These are phyloP conservation scores for Sebastes hubbsi DNA, from an alignment of 2,797 vertebrate genomes.

Conservation along the genomic window DNA sequence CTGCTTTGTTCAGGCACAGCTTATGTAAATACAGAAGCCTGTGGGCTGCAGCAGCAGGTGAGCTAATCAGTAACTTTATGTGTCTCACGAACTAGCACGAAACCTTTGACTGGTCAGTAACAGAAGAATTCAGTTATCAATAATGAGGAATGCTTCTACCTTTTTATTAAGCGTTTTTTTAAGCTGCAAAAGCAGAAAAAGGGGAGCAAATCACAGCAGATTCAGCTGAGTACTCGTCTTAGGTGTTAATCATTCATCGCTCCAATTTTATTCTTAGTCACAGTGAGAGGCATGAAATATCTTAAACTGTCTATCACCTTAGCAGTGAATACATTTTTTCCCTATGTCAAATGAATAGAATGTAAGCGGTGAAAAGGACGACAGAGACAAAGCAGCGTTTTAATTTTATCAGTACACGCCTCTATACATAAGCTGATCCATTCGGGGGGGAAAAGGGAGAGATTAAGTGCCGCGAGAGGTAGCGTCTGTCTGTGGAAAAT, in stretches of 20 bases:
- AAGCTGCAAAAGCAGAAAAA: constrained; percentile 11
- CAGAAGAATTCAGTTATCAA: constrained; percentile 15
- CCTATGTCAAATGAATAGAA: constrained; percentile 59
- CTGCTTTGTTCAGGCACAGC: constrained; percentile 35
- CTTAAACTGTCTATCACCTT: constrained; percentile 65
- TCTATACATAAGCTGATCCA: constrained; percentile 46
- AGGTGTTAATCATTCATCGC: constrained; percentile 73
- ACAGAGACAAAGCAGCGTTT: constrained; percentile 22
- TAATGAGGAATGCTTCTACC: constrained; percentile 6
- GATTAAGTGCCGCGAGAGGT: constrained; percentile 52
- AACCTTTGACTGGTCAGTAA: constrained; percentile 42
- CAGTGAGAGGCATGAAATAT: constrained; percentile 61
- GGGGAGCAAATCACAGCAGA: constrained; percentile 33
- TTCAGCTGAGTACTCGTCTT: constrained; percentile 38
- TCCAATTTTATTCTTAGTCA: constrained; percentile 71
- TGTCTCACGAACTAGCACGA: constrained; percentile 12
- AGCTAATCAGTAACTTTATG: constrained; percentile 67
- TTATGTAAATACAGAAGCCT: constrained; percentile 35
- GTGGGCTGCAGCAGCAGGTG: constrained; percentile 24
- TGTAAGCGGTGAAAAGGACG: constrained; percentile 27
- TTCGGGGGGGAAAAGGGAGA: constrained; percentile 44
- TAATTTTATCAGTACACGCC: constrained; percentile 27
- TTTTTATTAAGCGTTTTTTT: constrained; percentile 30
- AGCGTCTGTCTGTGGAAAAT: constrained; percentile 73
- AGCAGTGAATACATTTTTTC: constrained; percentile 38